These are phyloP conservation scores for Sebastes oblongus DNA, from an alignment of 2,797 vertebrate species.

Conservation along the genomic window DNA sequence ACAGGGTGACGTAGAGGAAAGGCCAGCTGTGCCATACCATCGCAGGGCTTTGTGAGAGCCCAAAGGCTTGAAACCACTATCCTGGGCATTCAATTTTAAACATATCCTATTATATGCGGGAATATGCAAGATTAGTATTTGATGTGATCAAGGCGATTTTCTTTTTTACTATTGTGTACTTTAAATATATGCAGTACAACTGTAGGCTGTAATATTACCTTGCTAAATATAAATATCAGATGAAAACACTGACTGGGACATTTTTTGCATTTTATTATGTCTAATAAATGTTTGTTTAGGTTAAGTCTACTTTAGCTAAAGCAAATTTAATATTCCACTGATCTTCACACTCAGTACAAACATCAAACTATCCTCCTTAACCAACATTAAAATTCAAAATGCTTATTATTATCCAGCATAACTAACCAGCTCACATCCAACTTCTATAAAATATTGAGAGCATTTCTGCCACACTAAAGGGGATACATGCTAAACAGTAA, in stretches of 20 bases:
- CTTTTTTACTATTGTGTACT: not conserved
- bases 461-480: constrained; percentile 15
- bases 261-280: not conserved
- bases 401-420: not conserved
- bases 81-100: not conserved
- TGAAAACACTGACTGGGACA: not conserved
- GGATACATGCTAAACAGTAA: not conserved
- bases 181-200: not conserved
- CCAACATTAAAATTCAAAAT: constrained; percentile 17
- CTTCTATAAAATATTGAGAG: constrained; percentile 7
- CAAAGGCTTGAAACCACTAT: not conserved
- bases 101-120: not conserved
- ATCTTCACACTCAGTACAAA: not conserved
- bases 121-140: not conserved
- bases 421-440: not conserved
- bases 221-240: not conserved
- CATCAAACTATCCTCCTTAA: not conserved
- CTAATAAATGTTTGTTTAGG: not conserved
- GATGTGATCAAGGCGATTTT: not conserved
- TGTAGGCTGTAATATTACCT: not conserved
- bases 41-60: constrained; percentile 1
- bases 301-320: not conserved
- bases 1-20: constrained; percentile 27
- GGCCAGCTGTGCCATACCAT: constrained; percentile 43
- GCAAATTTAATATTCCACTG: not conserved